These are phyloP conservation scores for Lates calcarifer DNA, from an alignment of 2,113 vertebrate species.

Conservation along the genomic window DNA sequence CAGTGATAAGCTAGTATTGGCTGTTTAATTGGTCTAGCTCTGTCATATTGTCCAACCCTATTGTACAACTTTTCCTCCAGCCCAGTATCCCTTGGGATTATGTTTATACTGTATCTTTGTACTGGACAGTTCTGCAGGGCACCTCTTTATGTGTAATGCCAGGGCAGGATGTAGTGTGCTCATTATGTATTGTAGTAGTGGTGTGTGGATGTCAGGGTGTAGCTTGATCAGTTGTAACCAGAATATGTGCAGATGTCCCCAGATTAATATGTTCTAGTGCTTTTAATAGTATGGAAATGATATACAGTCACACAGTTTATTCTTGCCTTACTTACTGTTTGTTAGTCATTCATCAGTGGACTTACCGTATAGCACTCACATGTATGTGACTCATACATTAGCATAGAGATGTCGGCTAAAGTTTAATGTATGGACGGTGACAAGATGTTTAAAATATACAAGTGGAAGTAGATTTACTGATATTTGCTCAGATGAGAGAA, in stretches of 20 bases:
- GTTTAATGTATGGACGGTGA: not conserved
- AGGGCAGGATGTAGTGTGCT: too few relatives aligned
- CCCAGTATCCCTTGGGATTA: too few relatives aligned
- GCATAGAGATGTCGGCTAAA: not conserved
- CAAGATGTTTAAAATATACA: constrained; percentile 3
- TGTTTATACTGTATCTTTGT: too few relatives aligned
- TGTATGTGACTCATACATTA: not conserved
- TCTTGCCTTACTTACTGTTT: not conserved
- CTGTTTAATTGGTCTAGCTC: too few relatives aligned
- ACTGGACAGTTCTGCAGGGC: too few relatives aligned
- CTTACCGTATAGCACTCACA: not conserved
- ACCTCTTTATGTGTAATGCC: too few relatives aligned
- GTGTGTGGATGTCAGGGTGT: not conserved
- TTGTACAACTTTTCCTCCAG: too few relatives aligned
- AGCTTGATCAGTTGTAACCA: not conserved
- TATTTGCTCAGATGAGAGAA: too few relatives aligned
- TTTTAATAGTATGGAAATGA: not conserved
- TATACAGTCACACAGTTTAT: not conserved
- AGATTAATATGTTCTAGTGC: not conserved
- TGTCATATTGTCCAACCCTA: too few relatives aligned
- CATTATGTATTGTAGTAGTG: not conserved
- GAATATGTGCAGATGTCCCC: not conserved
- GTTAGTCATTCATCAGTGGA: not conserved
- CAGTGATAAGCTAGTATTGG: too few relatives aligned
- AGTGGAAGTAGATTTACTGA: not conserved